Conservation (phyloP, 2,797 vertebrate species). For the Acanthurus lineatus region DNA sequence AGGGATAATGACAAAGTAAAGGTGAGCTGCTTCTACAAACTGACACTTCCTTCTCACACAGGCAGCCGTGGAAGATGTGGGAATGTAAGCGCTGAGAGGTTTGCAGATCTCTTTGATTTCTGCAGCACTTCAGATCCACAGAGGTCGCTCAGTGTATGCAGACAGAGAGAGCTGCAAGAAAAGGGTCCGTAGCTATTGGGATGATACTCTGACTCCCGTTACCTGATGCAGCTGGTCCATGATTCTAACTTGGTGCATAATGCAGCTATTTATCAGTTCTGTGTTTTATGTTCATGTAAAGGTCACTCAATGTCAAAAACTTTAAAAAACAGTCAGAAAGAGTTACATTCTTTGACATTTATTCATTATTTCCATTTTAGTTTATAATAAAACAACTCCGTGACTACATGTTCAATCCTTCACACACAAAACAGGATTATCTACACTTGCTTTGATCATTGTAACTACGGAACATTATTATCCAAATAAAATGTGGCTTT, state of each 20-base stretch:
- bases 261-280: neutral
- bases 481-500: too few relatives aligned
- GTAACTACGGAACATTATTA: too few relatives aligned
- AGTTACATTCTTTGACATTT: neutral
- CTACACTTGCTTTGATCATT: neutral
- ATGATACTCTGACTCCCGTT: neutral
- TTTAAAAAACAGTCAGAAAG: neutral
- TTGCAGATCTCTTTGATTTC: neutral
- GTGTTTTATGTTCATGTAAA: neutral
- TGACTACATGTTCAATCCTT: neutral
- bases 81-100: neutral
- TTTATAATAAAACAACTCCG: neutral
- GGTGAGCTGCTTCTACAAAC: constrained; percentile 2
- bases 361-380: neutral
- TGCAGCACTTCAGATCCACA: neutral
- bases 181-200: too few relatives aligned
- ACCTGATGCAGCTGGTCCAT: neutral
- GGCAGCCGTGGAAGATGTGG: neutral
- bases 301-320: too few relatives aligned
- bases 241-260: neutral
- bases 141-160: neutral
- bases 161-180: neutral
- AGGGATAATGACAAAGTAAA: constrained; percentile 23
- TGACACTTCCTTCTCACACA: constrained; percentile 19
- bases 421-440: neutral